Base-by-base conservation (phyloP, 2,113 vertebrate genomes). In the Psophia crepitans region DNA sequence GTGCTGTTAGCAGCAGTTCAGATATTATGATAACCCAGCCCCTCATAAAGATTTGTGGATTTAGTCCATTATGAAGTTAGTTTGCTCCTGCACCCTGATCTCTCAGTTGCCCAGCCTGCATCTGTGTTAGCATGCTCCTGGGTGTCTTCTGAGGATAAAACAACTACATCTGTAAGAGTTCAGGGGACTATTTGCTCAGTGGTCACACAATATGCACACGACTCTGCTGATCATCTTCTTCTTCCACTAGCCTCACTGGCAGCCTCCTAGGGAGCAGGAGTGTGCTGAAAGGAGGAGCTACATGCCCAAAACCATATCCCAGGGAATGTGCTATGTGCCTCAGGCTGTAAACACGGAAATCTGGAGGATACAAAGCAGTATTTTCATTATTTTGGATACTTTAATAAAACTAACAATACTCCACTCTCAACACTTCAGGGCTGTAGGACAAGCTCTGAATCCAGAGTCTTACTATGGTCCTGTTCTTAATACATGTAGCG, bases 401-500 rank as follows among this genome's bases (percentile, higher is more conserved):
- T 32, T 49, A 54, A 66, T 6, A 24, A 81, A 85, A 32, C 22
- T 51, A 76, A 58, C 8, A 69, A 51, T 24, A 49, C 24, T 27
- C 26, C 43, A 46, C 58, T 33, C 39, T 71, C 76, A 77, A 5
- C 41, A 73, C 41, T 14, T 77, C 28, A 41, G 35, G 60, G 53
- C 70, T 57, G 33, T 23, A 70, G 44, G 10, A 65, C 32, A 76
- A 54, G 39, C 21, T 87, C 35, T 57, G 66, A 84, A 91, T 23
- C 33, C 44, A 48, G 32, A 8, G 8, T n/a, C 43, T 70, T 53
- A 81, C 35, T 27, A 63, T 3, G 5, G 17, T 46, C 21, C 41
- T 2, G 0, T 76, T 76, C 49, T 48, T 53, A 82, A n/a, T 37
- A 39, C 0, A 0, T 30, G 18, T 11, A 48, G 51, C 71, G 64